Conservation (phyloP, 2,113 vertebrate species). For the Caranx ignobilis region DNA sequence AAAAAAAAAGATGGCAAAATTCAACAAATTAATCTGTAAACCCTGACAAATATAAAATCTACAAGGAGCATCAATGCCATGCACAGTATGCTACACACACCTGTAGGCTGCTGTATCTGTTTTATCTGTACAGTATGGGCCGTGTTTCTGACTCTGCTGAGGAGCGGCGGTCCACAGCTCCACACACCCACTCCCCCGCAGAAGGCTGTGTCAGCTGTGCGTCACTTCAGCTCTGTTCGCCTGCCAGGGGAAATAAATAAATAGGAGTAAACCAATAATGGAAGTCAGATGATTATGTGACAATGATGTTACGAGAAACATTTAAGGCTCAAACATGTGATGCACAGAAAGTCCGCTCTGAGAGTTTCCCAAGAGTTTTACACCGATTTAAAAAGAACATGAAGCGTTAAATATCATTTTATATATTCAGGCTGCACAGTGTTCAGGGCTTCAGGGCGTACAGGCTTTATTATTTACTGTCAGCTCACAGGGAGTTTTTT, state of each 20-base stretch:
- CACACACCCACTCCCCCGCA: constrained; percentile 33
- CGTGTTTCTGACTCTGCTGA: not conserved
- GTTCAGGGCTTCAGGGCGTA: not conserved
- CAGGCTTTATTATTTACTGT: not conserved
- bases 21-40: no score
- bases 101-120: not conserved
- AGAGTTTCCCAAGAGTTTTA: not conserved
- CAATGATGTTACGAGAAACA: constrained; percentile 59
- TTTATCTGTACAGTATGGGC: constrained; percentile 5
- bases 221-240: constrained; percentile 61
- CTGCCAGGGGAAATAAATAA: constrained; percentile 68
- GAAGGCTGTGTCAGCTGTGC: constrained; percentile 25
- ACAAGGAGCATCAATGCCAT: not conserved
- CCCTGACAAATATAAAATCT: not conserved
- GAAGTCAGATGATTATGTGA: constrained; percentile 72
- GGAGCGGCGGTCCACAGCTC: no score
- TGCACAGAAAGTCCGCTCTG: constrained; percentile 37
- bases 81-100: no score
- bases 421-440: not conserved
- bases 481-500: not conserved
- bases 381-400: not conserved
- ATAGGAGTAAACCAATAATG: constrained; percentile 69
- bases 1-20: no score
- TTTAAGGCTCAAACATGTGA: constrained; percentile 45
- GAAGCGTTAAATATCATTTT: not conserved